Base-by-base conservation (phyloP, 1,140 invertebrate genomes). In the Sinella curviseta region DNA sequence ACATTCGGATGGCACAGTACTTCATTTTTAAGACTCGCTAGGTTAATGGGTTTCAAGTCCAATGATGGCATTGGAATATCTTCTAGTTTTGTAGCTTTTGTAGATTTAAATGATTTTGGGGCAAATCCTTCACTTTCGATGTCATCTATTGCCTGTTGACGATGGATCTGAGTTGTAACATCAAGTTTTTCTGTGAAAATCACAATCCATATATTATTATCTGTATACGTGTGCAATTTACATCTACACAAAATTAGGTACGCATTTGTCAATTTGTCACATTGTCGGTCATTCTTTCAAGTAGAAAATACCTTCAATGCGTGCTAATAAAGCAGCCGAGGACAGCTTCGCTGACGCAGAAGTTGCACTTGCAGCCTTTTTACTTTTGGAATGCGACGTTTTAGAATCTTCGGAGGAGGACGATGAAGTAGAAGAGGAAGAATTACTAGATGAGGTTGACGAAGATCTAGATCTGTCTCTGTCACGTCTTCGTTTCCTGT, bases 51-150 rank as follows among this genome's bases (percentile, higher is more conserved):
- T 28, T 83, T 83, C 20, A 83, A 36, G 48, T 83, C 82, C n/a
- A 83, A 30, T 14, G 77, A 39, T 0, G 81, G 81, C 33, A 83
- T 20, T 1, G 82, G 82, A 65, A 83, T 83, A 17, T 81, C 80
- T 33, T 81, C 82, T 0, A 80, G 20, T 28, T 36, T 28, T 35
- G 75, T 24, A 14, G 73, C 33, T 28, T 34, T 55, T 60, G 76
- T n/a, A 0, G 82, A 74, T 74, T 83, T 81, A 57, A 81, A 83
- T 0, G 76, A 36, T 67, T 81, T 79, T 26, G 77, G 78, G 30
- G 65, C 76, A 80, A 83, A 83, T 35, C 82, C 82, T 35, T 81
- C 80, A 20, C 26, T 33, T 60, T 83, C 82, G n/a, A 83, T 81
- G 17, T 80, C 80, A 30, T 83, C 82, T 60, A 83, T 81, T 8